phyloP scores from a whole-genome alignment of 37 sponge, comb jelly and placozoan species.

The Hormiphora californensis region DNA sequence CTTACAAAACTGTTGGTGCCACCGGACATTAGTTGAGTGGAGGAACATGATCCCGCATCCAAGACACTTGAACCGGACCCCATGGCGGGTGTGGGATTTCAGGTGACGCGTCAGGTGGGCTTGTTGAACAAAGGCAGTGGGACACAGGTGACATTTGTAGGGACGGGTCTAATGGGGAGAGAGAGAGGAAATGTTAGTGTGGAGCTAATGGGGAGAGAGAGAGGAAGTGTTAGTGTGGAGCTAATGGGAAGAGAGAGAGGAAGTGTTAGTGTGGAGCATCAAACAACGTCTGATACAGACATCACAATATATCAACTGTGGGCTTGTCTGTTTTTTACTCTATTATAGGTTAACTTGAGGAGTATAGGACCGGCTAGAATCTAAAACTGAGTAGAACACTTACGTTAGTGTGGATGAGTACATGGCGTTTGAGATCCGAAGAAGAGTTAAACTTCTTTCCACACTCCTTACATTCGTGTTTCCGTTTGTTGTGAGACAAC shows the following conservation, averaged over 20 bases:
- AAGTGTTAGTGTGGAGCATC: no score
- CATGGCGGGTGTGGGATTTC: slow-evolving; percentile 25
- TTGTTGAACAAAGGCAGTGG: slow-evolving; percentile 32
- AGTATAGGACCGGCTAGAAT: no score
- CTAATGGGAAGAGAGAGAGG: no score
- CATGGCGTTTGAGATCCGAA: slow-evolving; percentile 10
- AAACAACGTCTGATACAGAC: no score
- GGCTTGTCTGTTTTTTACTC: no score
- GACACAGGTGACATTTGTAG: slow-evolving; percentile 23
- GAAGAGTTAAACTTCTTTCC: slow-evolving; percentile 24
- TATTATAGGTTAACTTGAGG: no score
- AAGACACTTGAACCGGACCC: slow-evolving; percentile 43
- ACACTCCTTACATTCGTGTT: slow-evolving; percentile 39
- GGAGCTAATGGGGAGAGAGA: no score
- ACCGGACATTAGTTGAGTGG: slow-evolving; percentile 22
- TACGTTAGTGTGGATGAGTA: slow-evolving; percentile 12
- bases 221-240: no score
- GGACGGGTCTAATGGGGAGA: slow-evolving; percentile 27
- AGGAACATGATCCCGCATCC: slow-evolving; percentile 34
- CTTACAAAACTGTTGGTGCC: slow-evolving; percentile 24
- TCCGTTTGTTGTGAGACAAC: neutral
- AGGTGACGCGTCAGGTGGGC: slow-evolving; percentile 37
- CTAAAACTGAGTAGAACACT: neutral
- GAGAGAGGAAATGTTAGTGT: no score
- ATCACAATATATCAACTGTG: no score